Base-by-base conservation (phyloP, 1,140 invertebrate species). In the Listronotus bonariensis region DNA sequence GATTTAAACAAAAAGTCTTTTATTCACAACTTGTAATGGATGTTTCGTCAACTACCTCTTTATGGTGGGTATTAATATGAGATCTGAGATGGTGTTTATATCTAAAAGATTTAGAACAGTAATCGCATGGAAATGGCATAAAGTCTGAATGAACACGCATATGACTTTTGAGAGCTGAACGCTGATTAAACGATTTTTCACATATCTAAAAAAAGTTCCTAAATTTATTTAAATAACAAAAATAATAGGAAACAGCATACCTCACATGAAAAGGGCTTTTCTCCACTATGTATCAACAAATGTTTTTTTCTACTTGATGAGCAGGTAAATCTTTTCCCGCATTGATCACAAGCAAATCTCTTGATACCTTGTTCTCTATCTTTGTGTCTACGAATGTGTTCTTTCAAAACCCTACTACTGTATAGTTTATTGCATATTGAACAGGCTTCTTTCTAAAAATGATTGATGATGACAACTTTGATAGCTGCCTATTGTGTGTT, bases 261-360 rank as follows among this genome's bases (percentile, higher is more conserved):
- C 17, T 70, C 58, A 62, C 71, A 72, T 40, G 46, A 48, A 56
- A 52, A 62, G 4, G 59, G 38, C 42, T 69, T 69, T 53, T 65
- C 65, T 8, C 70, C 70, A 26, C 65, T 68, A 36, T 72, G 70
- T 18, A 70, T 67, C 14, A 53, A 36, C 65, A 70, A 55, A 26
- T 72, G 70, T 49, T 61, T 59, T 51, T 69, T 72, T 32, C 56
- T 48, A 40, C 68, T 65, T 8, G 59, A 67, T 32, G 53, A 48
- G 26, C 65, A 68, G 17, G 67, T 71, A 41, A 71, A 71, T 32
- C 26, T 49, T 51, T 64, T 71, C 7, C 49, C 64, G 41, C 69
- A 71, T 14, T 59, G 18, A 4, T 57, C 36, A 53, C 69, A 71
- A 14, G 18, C 48, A 40, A 67, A 71, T 34, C 43, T 48, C 52